Evolutionary conservation across 2,888 invertebrate species (phyloP).

Genomic region (Itoplectis maculator): DNA sequence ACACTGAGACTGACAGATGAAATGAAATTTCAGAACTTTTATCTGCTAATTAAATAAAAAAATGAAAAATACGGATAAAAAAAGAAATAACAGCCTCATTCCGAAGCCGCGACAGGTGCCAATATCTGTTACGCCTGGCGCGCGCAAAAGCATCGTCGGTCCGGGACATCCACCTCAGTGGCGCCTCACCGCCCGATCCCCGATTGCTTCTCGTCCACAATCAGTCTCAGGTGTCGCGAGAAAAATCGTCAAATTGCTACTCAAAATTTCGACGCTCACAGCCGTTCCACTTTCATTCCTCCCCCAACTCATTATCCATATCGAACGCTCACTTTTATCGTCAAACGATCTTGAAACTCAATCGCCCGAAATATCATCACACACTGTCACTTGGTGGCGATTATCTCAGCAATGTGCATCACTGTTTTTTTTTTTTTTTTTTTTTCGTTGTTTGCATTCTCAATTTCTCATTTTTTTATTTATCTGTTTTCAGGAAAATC

Average conservation of each 20-base stretch:
- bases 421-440: neutral
- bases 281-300: constrained; percentile 3
- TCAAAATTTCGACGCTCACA: neutral
- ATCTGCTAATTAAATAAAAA: too few species aligned
- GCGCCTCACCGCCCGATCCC: neutral
- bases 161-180: neutral
- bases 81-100: neutral
- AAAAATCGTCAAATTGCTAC: constrained; percentile 3
- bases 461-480: neutral
- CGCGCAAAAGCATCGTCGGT: neutral
- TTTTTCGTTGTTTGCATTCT: neutral
- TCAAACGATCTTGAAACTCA: constrained; percentile 4
- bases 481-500: neutral
- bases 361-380: constrained; percentile 1
- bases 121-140: neutral
- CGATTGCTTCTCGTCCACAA: neutral
- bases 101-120: neutral
- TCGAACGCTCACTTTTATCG: neutral
- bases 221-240: constrained; percentile 4
- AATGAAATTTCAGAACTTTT: neutral
- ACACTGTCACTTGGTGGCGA: constrained; percentile 8
- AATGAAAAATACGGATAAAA: neutral
- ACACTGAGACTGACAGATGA: too few species aligned
- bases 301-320: constrained; percentile 4
- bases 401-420: neutral